phyloP scores from a whole-genome alignment of 2,113 vertebrate genomes.

The Cettia cetti region DNA sequence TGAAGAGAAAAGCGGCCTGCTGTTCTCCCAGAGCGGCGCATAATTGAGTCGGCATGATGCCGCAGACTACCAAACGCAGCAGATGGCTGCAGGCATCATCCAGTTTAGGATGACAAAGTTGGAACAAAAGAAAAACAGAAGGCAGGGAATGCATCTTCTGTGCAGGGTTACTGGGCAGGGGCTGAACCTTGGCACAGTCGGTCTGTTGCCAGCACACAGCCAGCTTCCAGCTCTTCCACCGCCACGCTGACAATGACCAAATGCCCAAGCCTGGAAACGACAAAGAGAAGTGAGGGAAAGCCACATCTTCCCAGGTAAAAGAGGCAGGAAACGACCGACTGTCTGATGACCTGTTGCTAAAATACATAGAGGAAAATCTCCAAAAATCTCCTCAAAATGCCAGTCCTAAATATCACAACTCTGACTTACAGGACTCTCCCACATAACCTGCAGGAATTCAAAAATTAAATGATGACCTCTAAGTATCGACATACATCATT shows the following conservation, averaged over 20 bases:
- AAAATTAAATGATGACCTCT: neutral
- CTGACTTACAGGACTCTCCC: neutral
- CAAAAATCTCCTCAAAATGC: neutral
- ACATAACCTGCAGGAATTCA: neutral
- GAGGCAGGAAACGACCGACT: neutral
- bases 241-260: neutral
- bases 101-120: slow-evolving; percentile 65
- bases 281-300: neutral
- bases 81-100: slow-evolving; percentile 59
- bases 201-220: fast-evolving
- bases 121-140: slow-evolving; percentile 55
- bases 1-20: neutral
- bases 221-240: neutral
- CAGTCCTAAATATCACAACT: neutral
- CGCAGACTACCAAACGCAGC: neutral
- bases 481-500: neutral
- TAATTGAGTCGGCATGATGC: slow-evolving; percentile 40
- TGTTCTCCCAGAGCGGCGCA: slow-evolving; percentile 7
- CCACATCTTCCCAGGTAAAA: neutral
- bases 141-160: slow-evolving; percentile 14
- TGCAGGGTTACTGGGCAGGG: neutral
- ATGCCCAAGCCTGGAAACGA: neutral
- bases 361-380: neutral
- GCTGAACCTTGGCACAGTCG: neutral
- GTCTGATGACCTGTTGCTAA: neutral